Percentiles rank a stretch among this genome's conserved stretches.
Conservation (phyloP, 2,797 vertebrate species). For the Pangasius larnaudii region DNA sequence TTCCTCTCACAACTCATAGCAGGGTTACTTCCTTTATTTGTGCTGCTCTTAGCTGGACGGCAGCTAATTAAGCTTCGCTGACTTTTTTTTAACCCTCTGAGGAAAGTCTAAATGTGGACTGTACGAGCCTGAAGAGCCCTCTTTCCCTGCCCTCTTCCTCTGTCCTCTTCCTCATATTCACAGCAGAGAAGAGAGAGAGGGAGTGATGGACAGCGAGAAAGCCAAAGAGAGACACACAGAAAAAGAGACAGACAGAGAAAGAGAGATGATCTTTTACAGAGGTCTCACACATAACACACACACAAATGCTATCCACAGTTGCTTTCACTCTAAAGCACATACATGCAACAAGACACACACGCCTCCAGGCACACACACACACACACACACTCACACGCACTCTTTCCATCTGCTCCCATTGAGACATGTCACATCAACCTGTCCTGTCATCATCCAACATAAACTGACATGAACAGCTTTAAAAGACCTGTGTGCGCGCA, state of each 20-base stretch:
- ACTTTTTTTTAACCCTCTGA: conserved; percentile 11
- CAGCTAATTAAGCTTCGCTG: conserved; percentile 32
- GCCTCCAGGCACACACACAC: neutral
- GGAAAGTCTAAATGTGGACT: conserved; percentile 21
- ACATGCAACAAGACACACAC: neutral
- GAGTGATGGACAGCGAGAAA: neutral
- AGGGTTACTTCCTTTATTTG: conserved; percentile 18
- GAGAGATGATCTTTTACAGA: neutral
- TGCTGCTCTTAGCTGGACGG: conserved; percentile 20
- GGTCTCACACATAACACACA: neutral
- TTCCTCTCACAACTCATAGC: conserved; percentile 39
- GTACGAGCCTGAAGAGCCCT: neutral
- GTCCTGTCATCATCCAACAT: conserved; percentile 7
- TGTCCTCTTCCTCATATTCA: neutral
- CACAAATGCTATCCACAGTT: neutral
- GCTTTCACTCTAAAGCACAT: neutral
- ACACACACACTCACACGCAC: conserved; percentile 21
- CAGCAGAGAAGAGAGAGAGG: neutral
- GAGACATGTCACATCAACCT: conserved; percentile 5
- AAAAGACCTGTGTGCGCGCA: neutral
- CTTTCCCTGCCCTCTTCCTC: neutral
- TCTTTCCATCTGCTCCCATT: neutral
- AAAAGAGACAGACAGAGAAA: conserved; percentile 22
- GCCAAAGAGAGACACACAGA: no score
- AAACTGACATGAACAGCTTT: conserved; percentile 16